Evolutionary conservation across 2,888 invertebrate species (phyloP), one percentile per base, ranked within the genome.

Genomic region (Lycia hirtaria): DNA sequence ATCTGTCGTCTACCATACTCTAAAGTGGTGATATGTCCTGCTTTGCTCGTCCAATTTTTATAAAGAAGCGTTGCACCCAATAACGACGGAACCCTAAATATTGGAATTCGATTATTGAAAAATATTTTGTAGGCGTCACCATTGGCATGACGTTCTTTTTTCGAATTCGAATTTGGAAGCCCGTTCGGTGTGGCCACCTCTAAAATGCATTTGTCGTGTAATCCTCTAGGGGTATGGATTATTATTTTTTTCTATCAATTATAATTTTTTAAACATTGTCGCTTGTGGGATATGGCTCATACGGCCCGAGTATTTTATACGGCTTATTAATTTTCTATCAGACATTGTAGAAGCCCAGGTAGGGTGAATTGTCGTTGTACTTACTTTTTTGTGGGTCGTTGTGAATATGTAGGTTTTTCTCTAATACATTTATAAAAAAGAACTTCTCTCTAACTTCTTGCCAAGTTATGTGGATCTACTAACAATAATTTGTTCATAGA

Each of bases 141-240:
- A 47, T 49, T 38, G 54, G 43, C 48, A 63, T 47, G 50, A 50
- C 35, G 53, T 71, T 67, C 68, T 76, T 77, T 79, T 80, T 83
- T 76, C 65, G 67, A 80, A 78, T 84, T 83, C 78, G 68, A 82
- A 81, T 83, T 82, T 85, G 74, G 82, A 82, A 82, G 78, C 80
- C 58, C 69, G 77, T 82, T 86, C 87, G 77, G 89, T 90, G 91
- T 90, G 91, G 88, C 87, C 88, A 83, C 70, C 70, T 80, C 77
- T 77, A 80, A 88, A 88, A 91, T 92, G 91, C 87, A 81, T 91
- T 91, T 90, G 87, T 89, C 88, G 87, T 89, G 91, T 91, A 91
- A 91, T 91, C 91, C 91, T 78, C 88, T 26, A 67, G 91, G 88
- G 91, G 84, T 76, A 72, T 81, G 85, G 91, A 88, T 91, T 89